phyloP scores from a whole-genome alignment of 37 sponge, comb jelly and placozoan species.

The Mnemiopsis leidyi region DNA sequence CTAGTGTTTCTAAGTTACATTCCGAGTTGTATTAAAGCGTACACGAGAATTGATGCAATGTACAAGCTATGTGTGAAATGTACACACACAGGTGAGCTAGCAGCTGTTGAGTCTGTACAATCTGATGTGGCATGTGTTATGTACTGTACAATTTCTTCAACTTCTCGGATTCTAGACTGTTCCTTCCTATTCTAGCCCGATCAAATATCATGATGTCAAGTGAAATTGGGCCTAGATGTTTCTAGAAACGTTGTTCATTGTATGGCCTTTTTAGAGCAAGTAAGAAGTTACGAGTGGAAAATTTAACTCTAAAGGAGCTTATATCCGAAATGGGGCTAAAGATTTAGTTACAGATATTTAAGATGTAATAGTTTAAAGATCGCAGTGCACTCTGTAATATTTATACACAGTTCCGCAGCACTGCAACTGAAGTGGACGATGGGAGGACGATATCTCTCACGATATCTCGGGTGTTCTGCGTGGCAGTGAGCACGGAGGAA shows the following conservation, averaged over 20 bases:
- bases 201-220: neutral
- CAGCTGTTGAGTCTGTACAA: neutral
- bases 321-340: too few species aligned
- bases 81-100: neutral
- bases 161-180: too few species aligned
- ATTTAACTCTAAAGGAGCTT: too few species aligned
- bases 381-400: neutral
- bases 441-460: neutral
- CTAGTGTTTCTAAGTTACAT: too few species aligned
- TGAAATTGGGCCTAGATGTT: neutral
- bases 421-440: neutral
- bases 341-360: too few species aligned
- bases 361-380: too few species aligned
- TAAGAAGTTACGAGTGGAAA: too few species aligned
- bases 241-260: neutral
- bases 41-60: neutral
- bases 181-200: too few species aligned
- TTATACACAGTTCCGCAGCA: neutral
- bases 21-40: too few species aligned
- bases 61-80: neutral
- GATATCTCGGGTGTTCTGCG: constrained; percentile 11
- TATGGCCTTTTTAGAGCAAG: neutral
- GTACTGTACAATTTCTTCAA: neutral
- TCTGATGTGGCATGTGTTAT: neutral
- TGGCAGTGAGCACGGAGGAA: neutral